Conservation (phyloP, 2,797 vertebrate genomes). For the Characodon lateralis region DNA sequence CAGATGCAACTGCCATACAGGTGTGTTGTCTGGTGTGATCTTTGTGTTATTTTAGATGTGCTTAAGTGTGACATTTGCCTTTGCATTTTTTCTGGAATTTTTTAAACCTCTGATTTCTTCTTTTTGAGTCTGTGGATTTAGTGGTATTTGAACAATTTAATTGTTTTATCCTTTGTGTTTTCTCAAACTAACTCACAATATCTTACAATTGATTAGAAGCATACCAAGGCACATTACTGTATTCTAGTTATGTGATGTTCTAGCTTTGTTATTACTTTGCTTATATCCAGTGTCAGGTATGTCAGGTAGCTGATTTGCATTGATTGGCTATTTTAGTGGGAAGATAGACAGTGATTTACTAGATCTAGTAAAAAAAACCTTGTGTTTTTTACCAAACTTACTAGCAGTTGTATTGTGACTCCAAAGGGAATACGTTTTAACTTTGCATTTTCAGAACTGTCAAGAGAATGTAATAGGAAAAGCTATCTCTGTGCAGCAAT, state of each 20-base stretch:
- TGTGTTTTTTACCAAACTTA: constrained; percentile 15
- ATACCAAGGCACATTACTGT: not conserved
- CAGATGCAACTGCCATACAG: constrained; percentile 83
- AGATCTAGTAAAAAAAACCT: constrained; percentile 7
- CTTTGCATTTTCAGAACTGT: constrained; percentile 9
- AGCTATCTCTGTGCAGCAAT: not conserved
- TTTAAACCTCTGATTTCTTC: constrained; percentile 8
- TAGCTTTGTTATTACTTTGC: not conserved
- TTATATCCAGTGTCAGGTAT: not conserved
- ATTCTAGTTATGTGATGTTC: not conserved
- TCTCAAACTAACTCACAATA: not conserved
- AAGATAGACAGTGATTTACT: constrained; percentile 25
- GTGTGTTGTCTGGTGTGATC: constrained; percentile 68
- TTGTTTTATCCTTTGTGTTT: constrained; percentile 6
- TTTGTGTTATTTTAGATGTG: constrained; percentile 27
- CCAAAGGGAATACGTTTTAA: constrained; percentile 2
- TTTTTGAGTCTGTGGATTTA: constrained; percentile 8
- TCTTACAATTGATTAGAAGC: not conserved
- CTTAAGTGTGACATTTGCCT: constrained; percentile 21
- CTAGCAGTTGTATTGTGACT: constrained; percentile 10
- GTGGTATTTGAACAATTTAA: not conserved
- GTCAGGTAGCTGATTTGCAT: constrained; percentile 15
- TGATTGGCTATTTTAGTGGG: constrained; percentile 21
- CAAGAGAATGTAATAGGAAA: not conserved
- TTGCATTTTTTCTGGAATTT: constrained; percentile 41